phyloP scores from a whole-genome alignment of 2,888 invertebrate genomes.

The Cantharis flavilabris region DNA sequence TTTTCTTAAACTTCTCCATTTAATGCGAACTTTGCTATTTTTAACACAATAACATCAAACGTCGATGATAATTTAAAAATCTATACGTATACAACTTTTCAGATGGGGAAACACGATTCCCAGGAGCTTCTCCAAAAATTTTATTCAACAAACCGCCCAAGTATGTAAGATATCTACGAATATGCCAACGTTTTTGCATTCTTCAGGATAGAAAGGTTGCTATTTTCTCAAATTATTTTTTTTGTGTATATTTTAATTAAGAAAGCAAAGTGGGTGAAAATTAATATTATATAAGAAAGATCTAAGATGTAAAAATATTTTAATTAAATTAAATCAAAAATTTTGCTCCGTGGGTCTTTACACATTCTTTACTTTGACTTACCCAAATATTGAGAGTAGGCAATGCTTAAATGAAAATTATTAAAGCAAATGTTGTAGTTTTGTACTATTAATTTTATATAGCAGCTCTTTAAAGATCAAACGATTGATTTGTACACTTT shows the following conservation, averaged over 20 bases:
- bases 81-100: not conserved
- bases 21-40: not conserved
- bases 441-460: no score
- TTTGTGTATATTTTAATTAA: no score
- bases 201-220: not conserved
- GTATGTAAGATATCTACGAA: not conserved
- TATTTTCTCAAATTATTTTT: no score
- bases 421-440: no score
- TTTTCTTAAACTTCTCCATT: not conserved
- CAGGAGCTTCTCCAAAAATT: not conserved
- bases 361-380: no score
- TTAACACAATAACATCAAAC: not conserved
- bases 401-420: no score
- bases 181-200: not conserved
- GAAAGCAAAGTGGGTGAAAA: no score
- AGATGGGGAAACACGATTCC: not conserved
- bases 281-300: no score
- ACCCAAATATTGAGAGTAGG: no score
- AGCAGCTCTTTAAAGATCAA: not conserved
- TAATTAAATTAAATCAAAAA: no score
- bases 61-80: not conserved
- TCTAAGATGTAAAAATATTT: no score
- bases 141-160: not conserved
- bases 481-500: not conserved
- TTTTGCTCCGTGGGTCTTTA: no score